Conservation (phyloP, 2,888 invertebrate genomes). For the Eremobia ochroleuca region DNA sequence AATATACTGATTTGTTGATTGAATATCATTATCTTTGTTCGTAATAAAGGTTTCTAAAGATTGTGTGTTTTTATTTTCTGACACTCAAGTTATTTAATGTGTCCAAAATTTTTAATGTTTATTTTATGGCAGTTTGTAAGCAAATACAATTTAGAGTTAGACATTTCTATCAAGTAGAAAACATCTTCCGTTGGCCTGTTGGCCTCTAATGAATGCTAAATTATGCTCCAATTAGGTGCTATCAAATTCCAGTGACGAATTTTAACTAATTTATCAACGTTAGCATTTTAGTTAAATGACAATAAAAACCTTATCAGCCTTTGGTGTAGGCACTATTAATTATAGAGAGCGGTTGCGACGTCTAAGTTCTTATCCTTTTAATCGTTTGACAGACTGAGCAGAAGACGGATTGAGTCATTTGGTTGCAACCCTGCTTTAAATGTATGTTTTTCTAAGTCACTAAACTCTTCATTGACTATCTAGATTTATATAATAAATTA, state of each 20-base stretch:
- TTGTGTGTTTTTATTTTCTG: no score
- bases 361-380: background rate
- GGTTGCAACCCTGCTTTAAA: background rate
- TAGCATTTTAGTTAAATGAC: background rate
- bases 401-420: conserved; percentile 7
- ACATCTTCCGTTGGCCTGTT: background rate
- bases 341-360: background rate
- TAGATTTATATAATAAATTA: no score
- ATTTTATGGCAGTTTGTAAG: background rate
- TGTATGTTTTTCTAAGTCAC: background rate
- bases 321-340: background rate
- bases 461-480: background rate
- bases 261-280: conserved; percentile 2
- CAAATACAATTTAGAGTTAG: background rate
- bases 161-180: background rate
- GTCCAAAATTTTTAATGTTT: background rate
- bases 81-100: background rate
- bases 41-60: no score
- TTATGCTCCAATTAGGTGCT: background rate
- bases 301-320: conserved; percentile 7
- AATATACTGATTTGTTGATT: background rate
- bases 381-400: conserved; percentile 1
- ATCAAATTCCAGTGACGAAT: background rate
- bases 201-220: background rate
- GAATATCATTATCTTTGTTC: background rate